Evolutionary conservation across 2,113 vertebrate genomes (phyloP), one percentile per base, ranked within the genome.

Genomic region (Xiphophorus hellerii): DNA sequence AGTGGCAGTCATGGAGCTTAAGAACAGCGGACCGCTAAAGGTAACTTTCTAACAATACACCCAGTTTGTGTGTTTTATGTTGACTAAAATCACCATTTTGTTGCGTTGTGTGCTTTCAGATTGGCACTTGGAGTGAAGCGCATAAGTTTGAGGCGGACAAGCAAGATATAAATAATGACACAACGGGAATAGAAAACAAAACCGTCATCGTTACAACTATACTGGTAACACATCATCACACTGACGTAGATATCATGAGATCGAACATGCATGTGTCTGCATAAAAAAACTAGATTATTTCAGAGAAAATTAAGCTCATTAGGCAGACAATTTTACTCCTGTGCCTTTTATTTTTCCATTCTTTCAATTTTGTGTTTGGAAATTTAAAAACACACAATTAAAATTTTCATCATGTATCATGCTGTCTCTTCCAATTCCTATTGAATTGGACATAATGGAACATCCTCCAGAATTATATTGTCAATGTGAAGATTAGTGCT

Each of bases 101-200:
- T 71, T 29, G 35, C 10, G 10, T 75, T 5, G 0, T 48, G 44
- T 80, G 1, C 89, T 91, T 86, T 77, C 91, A 99, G 97, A 99
- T 98, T 84, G 97, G 97, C 65, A 98, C 98, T 75, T 99, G 97
- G 97, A 99, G 97, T 85, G 97, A 99, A 91, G 92, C 97, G 81
- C 97, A 99, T 90, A 98, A 96, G 95, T 98, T 37, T 99, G 97
- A 97, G 96, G 60, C 96, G 97, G 73, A 98, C 97, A 96, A 97
- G 74, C 94, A 95, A 0, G 97, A 98, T 37, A 93, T 96, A 68
- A 95, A 96, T 75, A 99, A 99, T 33, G 97, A 99, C 78, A 96
- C 96, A 30, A 96, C 96, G 62, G 97, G 96, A 83, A 94, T 98
- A 93, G 97, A 99, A 83, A 99, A 99, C 91, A 99, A 99, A 92